Conservation (phyloP, 2,113 vertebrate genomes). For the Paramisgurnus dabryanus region DNA sequence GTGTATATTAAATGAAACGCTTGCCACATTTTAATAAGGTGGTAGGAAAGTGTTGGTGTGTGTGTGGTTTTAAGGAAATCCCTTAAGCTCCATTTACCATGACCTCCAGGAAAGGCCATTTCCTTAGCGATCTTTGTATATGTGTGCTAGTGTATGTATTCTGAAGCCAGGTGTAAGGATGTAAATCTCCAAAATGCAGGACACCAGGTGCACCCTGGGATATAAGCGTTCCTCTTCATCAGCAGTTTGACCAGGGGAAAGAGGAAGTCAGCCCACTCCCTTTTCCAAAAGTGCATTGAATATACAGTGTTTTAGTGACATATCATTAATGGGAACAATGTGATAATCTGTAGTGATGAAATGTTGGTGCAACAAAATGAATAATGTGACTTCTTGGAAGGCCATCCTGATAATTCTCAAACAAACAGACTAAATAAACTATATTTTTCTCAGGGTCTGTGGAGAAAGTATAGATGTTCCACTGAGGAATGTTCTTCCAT, state of each 20-base stretch:
- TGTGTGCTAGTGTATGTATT: neutral
- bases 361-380: neutral
- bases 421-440: neutral
- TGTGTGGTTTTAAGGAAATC: slow-evolving; percentile 44
- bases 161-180: slow-evolving; percentile 20
- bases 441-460: neutral
- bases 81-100: slow-evolving; percentile 33
- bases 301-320: neutral
- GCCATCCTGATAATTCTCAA: neutral
- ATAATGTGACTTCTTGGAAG: slow-evolving; percentile 4
- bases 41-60: neutral
- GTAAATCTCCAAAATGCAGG: slow-evolving; percentile 9
- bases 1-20: neutral
- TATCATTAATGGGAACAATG: neutral
- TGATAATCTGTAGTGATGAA: neutral
- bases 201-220: slow-evolving; percentile 46
- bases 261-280: slow-evolving; percentile 29
- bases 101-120: slow-evolving; percentile 35
- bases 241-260: slow-evolving; percentile 35
- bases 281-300: neutral
- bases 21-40: neutral
- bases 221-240: slow-evolving; percentile 23
- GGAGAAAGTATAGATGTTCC: neutral
- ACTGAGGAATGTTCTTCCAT: slow-evolving; percentile 1
- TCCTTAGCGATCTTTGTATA: slow-evolving; percentile 4